phyloP scores from a whole-genome alignment of 2,888 invertebrate genomes.

The Spatulosminthurus flaviceps region DNA sequence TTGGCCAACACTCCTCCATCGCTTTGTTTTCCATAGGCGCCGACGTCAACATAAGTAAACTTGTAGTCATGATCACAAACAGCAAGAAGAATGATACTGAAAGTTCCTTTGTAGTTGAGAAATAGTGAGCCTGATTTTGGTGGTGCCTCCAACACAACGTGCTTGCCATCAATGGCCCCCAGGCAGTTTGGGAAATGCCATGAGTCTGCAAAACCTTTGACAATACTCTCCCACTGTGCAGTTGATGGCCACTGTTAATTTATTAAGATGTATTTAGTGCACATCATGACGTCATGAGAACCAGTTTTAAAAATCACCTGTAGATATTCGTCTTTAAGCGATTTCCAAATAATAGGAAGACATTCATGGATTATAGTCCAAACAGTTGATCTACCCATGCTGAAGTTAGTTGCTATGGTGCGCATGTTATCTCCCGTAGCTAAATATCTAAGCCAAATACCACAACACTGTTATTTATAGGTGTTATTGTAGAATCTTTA shows the following conservation, averaged over 20 bases:
- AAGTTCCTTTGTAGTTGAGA: background rate
- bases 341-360: background rate
- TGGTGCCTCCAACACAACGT: background rate
- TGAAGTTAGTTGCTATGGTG: background rate
- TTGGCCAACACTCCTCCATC: background rate
- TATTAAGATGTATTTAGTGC: background rate
- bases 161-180: background rate
- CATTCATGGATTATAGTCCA: background rate
- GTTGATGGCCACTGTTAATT: background rate
- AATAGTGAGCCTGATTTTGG: background rate
- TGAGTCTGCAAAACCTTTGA: background rate
- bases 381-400: background rate
- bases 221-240: background rate
- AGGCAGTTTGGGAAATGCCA: background rate
- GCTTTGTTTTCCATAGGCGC: background rate
- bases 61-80: slow-evolving; percentile 1
- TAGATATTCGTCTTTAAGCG: background rate
- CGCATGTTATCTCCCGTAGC: background rate
- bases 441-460: background rate
- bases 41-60: background rate
- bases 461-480: too few relatives aligned
- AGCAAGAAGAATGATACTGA: background rate
- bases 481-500: too few relatives aligned
- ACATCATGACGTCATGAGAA: background rate
- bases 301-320: background rate